A percentile compares a stretch with the other conserved stretches of the same genome.
Conservation (phyloP, 2,797 vertebrate species). For the Carduelis carduelis region DNA sequence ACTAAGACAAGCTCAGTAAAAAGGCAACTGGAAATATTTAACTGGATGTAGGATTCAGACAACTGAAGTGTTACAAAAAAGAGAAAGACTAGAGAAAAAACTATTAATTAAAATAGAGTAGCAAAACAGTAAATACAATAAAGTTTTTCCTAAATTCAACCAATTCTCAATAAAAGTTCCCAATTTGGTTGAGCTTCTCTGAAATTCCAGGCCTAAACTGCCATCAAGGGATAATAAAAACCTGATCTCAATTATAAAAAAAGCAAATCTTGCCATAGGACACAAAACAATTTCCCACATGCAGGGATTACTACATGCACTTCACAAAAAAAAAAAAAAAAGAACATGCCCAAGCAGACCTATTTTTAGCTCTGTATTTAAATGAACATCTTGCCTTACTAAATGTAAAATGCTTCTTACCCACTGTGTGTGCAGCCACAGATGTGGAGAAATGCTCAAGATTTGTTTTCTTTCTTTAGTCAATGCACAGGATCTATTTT, state of each 20-base stretch:
- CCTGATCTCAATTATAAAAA: neutral
- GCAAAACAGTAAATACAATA: neutral
- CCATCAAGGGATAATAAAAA: neutral
- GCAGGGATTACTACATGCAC: neutral
- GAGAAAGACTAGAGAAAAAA: neutral
- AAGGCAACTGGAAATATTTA: neutral
- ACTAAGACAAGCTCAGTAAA: neutral
- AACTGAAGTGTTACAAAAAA: neutral
- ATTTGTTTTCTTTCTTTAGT: neutral
- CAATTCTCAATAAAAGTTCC: neutral
- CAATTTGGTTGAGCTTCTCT: neutral
- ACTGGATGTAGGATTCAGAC: neutral
- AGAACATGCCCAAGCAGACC: neutral
- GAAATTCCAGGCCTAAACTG: neutral
- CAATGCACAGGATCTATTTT: neutral
- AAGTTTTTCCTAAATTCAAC: neutral
- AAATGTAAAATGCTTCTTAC: neutral
- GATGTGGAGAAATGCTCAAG: neutral
- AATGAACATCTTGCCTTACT: neutral
- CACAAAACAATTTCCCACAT: neutral
- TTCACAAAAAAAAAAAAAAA: neutral
- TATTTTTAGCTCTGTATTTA: neutral
- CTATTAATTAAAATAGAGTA: neutral
- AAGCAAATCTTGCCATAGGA: neutral
- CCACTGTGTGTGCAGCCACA: neutral